Percentiles rank a stretch among this genome's conserved stretches.
Evolutionary conservation across 2,113 vertebrate genomes (phyloP).

Genomic region (Electrona antarctica): DNA sequence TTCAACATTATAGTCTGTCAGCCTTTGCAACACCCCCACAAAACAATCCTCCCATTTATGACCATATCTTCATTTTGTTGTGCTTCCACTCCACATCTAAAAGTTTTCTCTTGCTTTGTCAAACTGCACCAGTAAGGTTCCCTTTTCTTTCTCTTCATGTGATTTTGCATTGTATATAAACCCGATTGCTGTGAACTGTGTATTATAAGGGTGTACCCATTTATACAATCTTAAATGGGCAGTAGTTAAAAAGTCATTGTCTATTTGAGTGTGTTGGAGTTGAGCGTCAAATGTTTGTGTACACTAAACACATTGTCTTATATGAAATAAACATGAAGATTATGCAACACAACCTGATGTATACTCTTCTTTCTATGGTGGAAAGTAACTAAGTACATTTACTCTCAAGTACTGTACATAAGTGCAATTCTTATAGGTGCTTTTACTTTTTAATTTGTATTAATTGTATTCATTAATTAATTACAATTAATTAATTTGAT

Average conservation of each 20-base stretch:
- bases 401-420: too few species aligned
- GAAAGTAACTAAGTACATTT: too few species aligned
- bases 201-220: constrained; percentile 76
- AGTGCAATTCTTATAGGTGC: too few species aligned
- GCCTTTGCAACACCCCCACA: constrained; percentile 38
- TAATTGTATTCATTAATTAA: too few species aligned
- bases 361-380: constrained; percentile 1
- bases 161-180: constrained; percentile 86
- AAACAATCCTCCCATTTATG: constrained; percentile 39
- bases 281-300: constrained; percentile 83
- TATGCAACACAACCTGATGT: constrained; percentile 76
- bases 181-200: constrained; percentile 83
- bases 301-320: constrained; percentile 87
- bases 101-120: constrained; percentile 55
- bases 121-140: constrained; percentile 59
- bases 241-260: constrained; percentile 79
- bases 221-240: constrained; percentile 74
- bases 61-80: constrained; percentile 56
- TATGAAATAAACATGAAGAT: constrained; percentile 93
- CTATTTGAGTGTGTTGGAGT: constrained; percentile 81
- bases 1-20: constrained; percentile 43
- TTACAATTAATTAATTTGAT: too few species aligned
- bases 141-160: constrained; percentile 41
- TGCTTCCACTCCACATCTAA: constrained; percentile 75
- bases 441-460: too few species aligned